phyloP scores from a whole-genome alignment of 2,888 invertebrate species.

The Phalera bucephala region DNA sequence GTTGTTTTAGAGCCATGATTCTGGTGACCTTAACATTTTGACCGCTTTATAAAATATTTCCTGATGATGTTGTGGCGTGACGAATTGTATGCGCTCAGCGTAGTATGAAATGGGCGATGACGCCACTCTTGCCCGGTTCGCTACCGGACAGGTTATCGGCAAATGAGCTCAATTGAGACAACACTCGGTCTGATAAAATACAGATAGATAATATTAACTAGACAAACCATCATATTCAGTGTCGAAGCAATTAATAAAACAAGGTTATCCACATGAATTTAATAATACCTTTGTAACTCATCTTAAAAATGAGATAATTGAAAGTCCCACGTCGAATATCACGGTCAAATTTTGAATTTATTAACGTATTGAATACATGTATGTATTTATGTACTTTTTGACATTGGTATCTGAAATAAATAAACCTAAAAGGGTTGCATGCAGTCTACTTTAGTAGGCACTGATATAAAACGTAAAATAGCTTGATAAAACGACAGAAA shows the following conservation, averaged over 20 bases:
- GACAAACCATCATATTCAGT: conserved; percentile 31
- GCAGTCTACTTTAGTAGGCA: conserved; percentile 4
- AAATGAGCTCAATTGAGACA: conserved; percentile 65
- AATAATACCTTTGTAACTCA: too few relatives aligned
- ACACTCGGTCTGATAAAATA: conserved; percentile 42
- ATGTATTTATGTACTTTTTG: too few relatives aligned
- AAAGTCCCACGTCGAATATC: too few relatives aligned
- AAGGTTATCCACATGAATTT: too few relatives aligned
- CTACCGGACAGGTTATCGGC: conserved; percentile 52
- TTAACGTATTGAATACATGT: too few relatives aligned
- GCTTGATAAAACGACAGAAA: conserved; percentile 9
- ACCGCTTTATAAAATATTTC: conserved; percentile 39
- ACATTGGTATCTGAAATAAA: not conserved
- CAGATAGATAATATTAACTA: conserved; percentile 38
- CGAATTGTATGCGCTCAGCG: conserved; percentile 26
- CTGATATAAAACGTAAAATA: conserved; percentile 11
- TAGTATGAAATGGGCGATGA: conserved; percentile 54
- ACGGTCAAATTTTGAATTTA: too few relatives aligned
- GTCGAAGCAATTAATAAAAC: conserved; percentile 31
- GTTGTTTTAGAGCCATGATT: too few relatives aligned
- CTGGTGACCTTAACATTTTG: conserved; percentile 33
- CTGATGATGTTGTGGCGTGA: conserved; percentile 28
- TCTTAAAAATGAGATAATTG: too few relatives aligned
- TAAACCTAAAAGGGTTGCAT: not conserved
- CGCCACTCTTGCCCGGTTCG: conserved; percentile 36